A percentile compares a stretch with the other conserved stretches of the same genome.
These are phyloP conservation scores for Melopsittacus undulatus DNA, from an alignment of 2,797 vertebrate genomes.

Conservation along the genomic window DNA sequence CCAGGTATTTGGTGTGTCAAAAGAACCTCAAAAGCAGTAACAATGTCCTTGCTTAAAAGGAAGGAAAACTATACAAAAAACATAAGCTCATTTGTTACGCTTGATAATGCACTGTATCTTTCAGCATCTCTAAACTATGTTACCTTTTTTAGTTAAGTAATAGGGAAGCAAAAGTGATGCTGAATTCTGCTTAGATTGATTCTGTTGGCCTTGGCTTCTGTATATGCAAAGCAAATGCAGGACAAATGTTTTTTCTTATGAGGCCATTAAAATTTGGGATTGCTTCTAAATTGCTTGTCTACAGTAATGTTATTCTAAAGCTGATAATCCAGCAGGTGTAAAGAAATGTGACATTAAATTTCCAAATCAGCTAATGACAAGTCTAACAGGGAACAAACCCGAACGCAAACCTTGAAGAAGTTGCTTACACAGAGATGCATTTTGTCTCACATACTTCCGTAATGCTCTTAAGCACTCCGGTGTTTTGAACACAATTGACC, in stretches of 20 bases:
- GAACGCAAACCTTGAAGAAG: neutral
- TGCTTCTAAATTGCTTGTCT: constrained; percentile 26
- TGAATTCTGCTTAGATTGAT: neutral
- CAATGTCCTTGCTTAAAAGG: neutral
- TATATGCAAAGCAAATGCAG: neutral
- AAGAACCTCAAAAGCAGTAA: neutral
- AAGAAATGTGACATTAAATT: neutral
- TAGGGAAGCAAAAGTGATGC: neutral
- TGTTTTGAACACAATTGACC: neutral
- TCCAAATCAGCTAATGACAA: neutral
- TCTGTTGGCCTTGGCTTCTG: neutral
- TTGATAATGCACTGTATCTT: neutral
- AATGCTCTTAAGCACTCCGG: neutral
- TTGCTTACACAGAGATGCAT: neutral
- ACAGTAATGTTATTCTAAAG: constrained; percentile 8
- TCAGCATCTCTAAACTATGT: neutral
- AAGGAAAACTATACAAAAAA: neutral
- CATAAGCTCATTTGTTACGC: neutral
- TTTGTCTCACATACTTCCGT: neutral
- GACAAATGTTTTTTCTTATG: neutral
- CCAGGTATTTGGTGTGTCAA: neutral
- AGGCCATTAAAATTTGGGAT: neutral
- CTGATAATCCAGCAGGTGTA: neutral
- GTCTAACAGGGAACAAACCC: neutral
- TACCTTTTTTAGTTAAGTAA: neutral